Evolutionary conservation across 2,797 vertebrate genomes (phyloP), one percentile per base, ranked within the genome.

Genomic region (Brachyalestes nurse): DNA sequence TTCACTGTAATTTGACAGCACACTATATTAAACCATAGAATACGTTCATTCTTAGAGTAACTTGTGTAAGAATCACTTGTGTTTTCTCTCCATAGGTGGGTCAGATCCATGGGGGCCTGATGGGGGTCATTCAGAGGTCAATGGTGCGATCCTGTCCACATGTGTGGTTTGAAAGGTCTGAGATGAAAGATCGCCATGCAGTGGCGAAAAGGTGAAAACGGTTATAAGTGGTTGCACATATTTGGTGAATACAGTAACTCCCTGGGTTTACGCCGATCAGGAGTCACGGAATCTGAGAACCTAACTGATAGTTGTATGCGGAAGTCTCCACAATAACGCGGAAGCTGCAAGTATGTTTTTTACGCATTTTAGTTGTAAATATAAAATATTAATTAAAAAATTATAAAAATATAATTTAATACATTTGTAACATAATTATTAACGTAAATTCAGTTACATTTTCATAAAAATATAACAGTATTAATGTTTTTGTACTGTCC

Each of bases 121-220:
- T 99, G 96, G 98, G 98, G 57, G 65, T 98, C 86, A 93, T 99
- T 47, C 97, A 99, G 90, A 95, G 95, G 92, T 96, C 97, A 1
- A 97, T 97, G 2, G 95, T 96, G 45, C 96, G 93, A 83, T 95
- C 97, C 6, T 98, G 96, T 86, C 97, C 97, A 42, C 98, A 99
- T 0, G 94, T 99, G 38, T 99, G 97, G 97, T 99, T 99, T 75
- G 97, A 99, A 87, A 95, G 98, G 83, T 97, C 96, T 0, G 97
- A 99, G 90, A 95, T 99, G 83, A 98, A 93, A 85, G 97, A 99
- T 86, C 96, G 97, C 51, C 93, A 96, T 74, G 89, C 97, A 8
- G 97, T 99, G 87, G 95, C 95, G 42, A 95, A 93, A 90, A 96
- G 97, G 97, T 99, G 91, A 92, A 55, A 66, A n/a, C 6, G 12